These are phyloP conservation scores for Rhizomys pruinosus DNA, from an alignment of 2,113 vertebrate species.

Conservation along the genomic window DNA sequence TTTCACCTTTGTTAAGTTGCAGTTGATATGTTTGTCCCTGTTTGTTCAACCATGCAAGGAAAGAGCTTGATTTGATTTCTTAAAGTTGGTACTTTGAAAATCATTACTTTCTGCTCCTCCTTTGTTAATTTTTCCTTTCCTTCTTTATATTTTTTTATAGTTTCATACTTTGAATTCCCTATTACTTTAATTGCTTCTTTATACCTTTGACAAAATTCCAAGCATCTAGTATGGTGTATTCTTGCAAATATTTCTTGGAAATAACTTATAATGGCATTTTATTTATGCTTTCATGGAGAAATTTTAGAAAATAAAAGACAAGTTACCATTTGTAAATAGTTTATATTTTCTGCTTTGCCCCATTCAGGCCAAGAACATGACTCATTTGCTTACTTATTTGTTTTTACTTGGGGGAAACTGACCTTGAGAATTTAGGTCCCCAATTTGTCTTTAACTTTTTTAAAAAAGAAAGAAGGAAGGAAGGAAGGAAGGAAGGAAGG, in stretches of 20 bases:
- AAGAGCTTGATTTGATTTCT: background rate
- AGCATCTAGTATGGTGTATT: slow-evolving; percentile 1
- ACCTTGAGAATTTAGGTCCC: background rate
- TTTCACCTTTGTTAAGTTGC: background rate
- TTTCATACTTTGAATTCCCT: slow-evolving; percentile 7
- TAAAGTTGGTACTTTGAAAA: background rate
- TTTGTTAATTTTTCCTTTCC: background rate
- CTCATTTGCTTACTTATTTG: background rate
- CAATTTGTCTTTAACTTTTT: background rate
- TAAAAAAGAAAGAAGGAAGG: no score
- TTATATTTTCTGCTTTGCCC: background rate
- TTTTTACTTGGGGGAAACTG: background rate
- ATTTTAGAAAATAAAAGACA: background rate
- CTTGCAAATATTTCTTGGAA: background rate
- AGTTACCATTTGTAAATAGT: background rate
- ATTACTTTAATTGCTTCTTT: background rate
- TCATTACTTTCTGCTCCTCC: background rate
- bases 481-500: no score
- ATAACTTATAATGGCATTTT: slow-evolving; percentile 2
- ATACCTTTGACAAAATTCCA: background rate
- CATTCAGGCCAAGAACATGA: background rate
- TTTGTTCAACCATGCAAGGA: background rate
- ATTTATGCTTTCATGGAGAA: background rate
- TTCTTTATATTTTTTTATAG: slow-evolving; percentile 9
- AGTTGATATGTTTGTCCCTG: background rate